Base-by-base conservation (phyloP, 2,113 vertebrate genomes). In the Shinisaurus crocodilurus region DNA sequence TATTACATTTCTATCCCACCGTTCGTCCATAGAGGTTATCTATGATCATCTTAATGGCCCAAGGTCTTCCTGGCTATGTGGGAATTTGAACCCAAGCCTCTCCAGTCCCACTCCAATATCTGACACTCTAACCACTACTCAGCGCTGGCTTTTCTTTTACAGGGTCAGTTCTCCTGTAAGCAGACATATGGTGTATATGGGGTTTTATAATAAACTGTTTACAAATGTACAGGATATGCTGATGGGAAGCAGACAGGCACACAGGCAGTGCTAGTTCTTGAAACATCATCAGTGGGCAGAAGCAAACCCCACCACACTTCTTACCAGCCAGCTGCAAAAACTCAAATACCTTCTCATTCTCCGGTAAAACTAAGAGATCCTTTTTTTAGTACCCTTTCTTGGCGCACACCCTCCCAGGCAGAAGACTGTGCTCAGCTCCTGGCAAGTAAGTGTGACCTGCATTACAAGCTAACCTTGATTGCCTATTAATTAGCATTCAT, bases 401-500 rank as follows among this genome's bases (percentile, higher is more conserved):
- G 2, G 16, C 43, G 8, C 32, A n/a, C 60, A 69, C 20, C 32
- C 57, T 54, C 18, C 0, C 75, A 67, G 63, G 63, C 60, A 88
- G 32, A 77, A 63, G 63, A 80, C 3, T 69, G 25, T 45, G 48
- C 65, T 82, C 45, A 77, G 45, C n/a, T 85, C 43, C 60, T 85
- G 57, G 25, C 89, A 85, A 67, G 23, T 4, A 67, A 77, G 72
- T 29, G 43, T 90, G 88, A 43, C 69, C 69, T 75, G 60, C 45
- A 85, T 69, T 45, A 50, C 82, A 90, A 54, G 74, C 57, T 77
- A 54, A 37, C 43, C 60, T 85, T 67, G 69, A 79, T 54, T 85
- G 43, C n/a, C 70, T 54, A 32, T 77, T 54, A 50, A 85, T 90
- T 67, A 69, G 60, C 82, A 54, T 80, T 86, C 75, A 70, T 40